These are phyloP conservation scores for Scelioninae gen. 1 DNA, from an alignment of 2,888 invertebrate genomes.

Conservation along the genomic window DNA sequence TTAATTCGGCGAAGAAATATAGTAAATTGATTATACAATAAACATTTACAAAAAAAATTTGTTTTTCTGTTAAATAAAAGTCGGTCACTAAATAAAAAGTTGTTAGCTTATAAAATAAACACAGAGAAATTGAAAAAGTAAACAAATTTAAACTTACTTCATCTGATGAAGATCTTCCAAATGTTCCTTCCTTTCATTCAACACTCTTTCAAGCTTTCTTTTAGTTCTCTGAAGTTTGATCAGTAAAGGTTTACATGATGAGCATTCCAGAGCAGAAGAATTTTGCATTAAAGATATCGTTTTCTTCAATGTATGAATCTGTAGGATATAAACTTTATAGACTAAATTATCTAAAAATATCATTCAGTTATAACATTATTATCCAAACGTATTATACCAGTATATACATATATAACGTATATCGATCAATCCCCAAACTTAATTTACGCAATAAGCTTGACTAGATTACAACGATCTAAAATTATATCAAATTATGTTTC, in stretches of 20 bases:
- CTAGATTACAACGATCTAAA: not conserved
- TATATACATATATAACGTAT: not conserved
- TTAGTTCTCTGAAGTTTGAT: constrained; percentile 88
- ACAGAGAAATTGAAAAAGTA: too few relatives aligned
- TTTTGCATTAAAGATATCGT: constrained; percentile 89
- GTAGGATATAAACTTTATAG: constrained; percentile 72
- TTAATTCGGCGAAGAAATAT: too few relatives aligned
- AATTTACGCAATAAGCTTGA: not conserved
- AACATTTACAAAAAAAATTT: too few relatives aligned
- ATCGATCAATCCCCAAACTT: not conserved
- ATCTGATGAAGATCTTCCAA: constrained; percentile 91
- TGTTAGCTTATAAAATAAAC: too few relatives aligned
- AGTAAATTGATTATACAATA: too few relatives aligned
- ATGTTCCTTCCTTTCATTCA: constrained; percentile 88
- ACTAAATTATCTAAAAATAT: not conserved
- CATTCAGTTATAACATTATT: not conserved
- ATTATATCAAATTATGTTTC: not conserved
- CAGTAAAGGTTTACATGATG: constrained; percentile 88
- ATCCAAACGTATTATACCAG: not conserved
- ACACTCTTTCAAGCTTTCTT: constrained; percentile 86
- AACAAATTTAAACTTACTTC: constrained; percentile 91
- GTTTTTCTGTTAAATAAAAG: too few relatives aligned
- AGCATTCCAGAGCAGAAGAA: constrained; percentile 88
- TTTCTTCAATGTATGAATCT: constrained; percentile 90
- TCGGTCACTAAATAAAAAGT: too few relatives aligned